Base-by-base conservation (phyloP, 2,797 vertebrate genomes). In the Syngnathus rostellatus region DNA sequence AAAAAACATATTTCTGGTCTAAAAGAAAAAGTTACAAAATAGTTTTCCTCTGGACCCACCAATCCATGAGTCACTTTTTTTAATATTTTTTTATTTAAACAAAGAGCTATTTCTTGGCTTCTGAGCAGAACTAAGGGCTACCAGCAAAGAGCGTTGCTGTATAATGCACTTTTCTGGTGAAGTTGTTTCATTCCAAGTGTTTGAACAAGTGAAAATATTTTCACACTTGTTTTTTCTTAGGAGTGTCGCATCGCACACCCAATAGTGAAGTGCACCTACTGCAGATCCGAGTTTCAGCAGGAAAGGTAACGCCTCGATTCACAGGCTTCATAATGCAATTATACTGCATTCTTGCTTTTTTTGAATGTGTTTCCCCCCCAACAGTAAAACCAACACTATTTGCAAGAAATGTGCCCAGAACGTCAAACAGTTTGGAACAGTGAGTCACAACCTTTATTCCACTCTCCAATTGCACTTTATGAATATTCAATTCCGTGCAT, bases 391-490 rank as follows among this genome's bases (percentile, higher is more conserved):
- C 41, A 97, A 99, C 68, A 99, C 97, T 66, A 99, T 99, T 90
- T 99, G 97, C 91, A 99, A 99, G 92, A 99, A 99, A 71, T 99
- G 97, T 74, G 97, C 97, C 73, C 97, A 98, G 83, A 99, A 99
- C 62, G 97, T 98, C 80, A 98, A 98, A 86, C 97, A 99, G 70
- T 99, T 98, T 72, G 96, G 97, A 84, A 99, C 97, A 4, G 97
- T 99, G 81, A 94, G 94, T 93, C 72, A 50, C 45, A 50, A 7
- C 64, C 76, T 68, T 19, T 54, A 51, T 25, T 4, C 31, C 25
- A 19, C 14, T 50, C 31, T 7, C 1, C 9, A 6, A 1, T 16
- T n/a, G 21, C 5, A 60, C 37, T 41, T 10, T 2, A 9, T 43
- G 0, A 37, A 4, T 8, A 10, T 67, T 58, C 55, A 6, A 54